Conservation (phyloP, 2,888 invertebrate genomes). For the Danaus chrysippus region DNA sequence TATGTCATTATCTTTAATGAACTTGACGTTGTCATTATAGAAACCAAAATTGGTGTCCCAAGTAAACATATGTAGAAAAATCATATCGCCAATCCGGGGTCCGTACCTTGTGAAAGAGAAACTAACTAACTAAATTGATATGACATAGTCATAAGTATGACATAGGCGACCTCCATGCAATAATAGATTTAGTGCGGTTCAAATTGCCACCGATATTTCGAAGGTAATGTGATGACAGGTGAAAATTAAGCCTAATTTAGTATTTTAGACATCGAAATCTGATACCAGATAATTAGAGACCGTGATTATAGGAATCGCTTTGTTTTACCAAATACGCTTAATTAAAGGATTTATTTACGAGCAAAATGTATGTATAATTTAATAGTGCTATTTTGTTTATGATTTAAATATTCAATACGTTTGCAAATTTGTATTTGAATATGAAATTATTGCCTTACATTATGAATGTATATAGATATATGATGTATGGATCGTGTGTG, state of each 20-base stretch:
- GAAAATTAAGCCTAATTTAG: slow-evolving; percentile 37
- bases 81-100: too few species aligned
- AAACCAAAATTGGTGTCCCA: too few species aligned
- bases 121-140: background rate
- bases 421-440: too few species aligned
- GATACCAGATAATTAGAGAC: slow-evolving; percentile 39
- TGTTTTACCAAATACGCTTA: slow-evolving; percentile 34
- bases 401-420: too few species aligned
- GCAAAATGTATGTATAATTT: slow-evolving; percentile 3
- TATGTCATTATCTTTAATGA: too few species aligned
- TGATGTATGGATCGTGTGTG: background rate
- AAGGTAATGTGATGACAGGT: slow-evolving; percentile 36
- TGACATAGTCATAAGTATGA: background rate
- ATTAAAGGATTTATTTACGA: slow-evolving; percentile 35
- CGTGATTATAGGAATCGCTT: slow-evolving; percentile 43
- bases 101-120: too few species aligned
- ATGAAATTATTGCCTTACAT: too few species aligned
- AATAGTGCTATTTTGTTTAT: too few species aligned
- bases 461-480: background rate
- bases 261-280: slow-evolving; percentile 35
- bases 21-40: too few species aligned
- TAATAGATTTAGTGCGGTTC: slow-evolving; percentile 17
- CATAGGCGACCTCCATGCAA: slow-evolving; percentile 9
- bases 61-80: too few species aligned
- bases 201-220: slow-evolving; percentile 30